These are phyloP conservation scores for Equus quagga DNA, from an alignment of 2,113 vertebrate genomes.

Conservation along the genomic window DNA sequence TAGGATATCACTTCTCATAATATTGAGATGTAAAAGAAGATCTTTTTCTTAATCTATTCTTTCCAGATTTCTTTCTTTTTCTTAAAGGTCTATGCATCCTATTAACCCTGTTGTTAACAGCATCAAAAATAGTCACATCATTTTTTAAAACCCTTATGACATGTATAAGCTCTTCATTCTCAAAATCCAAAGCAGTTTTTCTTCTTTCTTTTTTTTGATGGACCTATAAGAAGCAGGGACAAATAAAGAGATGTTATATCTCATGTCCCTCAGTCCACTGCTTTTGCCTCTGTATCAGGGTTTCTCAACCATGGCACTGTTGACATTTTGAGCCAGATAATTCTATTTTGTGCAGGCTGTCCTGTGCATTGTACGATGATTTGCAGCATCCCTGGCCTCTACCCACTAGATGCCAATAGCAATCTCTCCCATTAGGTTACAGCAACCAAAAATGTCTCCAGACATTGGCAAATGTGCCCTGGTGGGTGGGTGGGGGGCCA, in stretches of 20 bases:
- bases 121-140: background rate
- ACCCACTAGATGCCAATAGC: background rate
- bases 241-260: background rate
- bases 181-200: background rate
- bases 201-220: background rate
- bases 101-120: background rate
- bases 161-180: background rate
- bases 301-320: background rate
- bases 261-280: background rate
- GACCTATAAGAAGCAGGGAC: background rate
- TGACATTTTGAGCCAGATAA: background rate
- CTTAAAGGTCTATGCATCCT: background rate
- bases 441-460: background rate
- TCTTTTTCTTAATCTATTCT: background rate
- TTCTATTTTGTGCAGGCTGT: background rate
- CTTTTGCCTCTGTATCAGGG: background rate
- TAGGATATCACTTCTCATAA: background rate
- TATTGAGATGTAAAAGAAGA: background rate
- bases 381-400: background rate
- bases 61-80: conserved; percentile 7
- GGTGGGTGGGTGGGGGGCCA: fast-evolving
- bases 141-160: background rate
- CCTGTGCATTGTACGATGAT: background rate
- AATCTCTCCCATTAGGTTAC: background rate
- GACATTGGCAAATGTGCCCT: background rate